A percentile compares a stretch with the other conserved stretches of the same genome.
Evolutionary conservation across 1,140 invertebrate genomes (phyloP).

Genomic region (Asobara japonica): DNA sequence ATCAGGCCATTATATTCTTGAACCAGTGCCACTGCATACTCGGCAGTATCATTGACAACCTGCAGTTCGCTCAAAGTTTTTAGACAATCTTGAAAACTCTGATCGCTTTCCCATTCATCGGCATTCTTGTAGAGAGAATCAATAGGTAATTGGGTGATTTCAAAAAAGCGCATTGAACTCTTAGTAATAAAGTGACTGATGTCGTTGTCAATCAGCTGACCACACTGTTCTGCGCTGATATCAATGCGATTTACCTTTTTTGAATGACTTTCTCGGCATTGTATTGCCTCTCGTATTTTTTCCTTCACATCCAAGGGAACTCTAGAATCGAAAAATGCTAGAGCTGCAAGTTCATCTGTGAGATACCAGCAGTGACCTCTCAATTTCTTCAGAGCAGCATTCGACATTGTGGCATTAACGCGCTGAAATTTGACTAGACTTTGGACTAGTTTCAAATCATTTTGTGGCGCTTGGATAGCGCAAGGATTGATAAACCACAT

Average conservation of each 20-base stretch:
- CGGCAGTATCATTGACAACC: slow-evolving; percentile 49
- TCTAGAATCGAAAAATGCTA: slow-evolving; percentile 47
- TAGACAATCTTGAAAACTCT: slow-evolving; percentile 8
- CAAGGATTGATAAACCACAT: slow-evolving; percentile 30
- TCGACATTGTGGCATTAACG: slow-evolving; percentile 34
- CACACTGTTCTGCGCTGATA: too few relatives aligned
- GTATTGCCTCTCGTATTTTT: too few relatives aligned
- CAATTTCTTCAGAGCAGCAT: slow-evolving; percentile 38
- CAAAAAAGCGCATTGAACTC: slow-evolving; percentile 18
- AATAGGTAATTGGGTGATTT: slow-evolving; percentile 11
- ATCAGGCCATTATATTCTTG: slow-evolving; percentile 49
- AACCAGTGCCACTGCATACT: slow-evolving; percentile 55
- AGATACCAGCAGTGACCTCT: slow-evolving; percentile 49
- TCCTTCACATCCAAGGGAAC: slow-evolving; percentile 37
- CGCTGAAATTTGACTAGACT: slow-evolving; percentile 28
- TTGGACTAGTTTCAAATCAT: slow-evolving; percentile 29
- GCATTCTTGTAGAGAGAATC: slow-evolving; percentile 2
- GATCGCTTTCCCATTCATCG: slow-evolving; percentile 2
- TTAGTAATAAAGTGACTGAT: slow-evolving; percentile 27
- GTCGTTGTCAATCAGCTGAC: too few relatives aligned
- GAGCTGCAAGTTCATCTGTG: slow-evolving; percentile 35
- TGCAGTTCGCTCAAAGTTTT: slow-evolving; percentile 24
- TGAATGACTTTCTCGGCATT: too few relatives aligned
- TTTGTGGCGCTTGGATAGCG: slow-evolving; percentile 25
- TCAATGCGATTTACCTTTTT: too few relatives aligned